Evolutionary conservation across 2,797 vertebrate species (phyloP).

Genomic region (Eurystomus glaucurus): DNA sequence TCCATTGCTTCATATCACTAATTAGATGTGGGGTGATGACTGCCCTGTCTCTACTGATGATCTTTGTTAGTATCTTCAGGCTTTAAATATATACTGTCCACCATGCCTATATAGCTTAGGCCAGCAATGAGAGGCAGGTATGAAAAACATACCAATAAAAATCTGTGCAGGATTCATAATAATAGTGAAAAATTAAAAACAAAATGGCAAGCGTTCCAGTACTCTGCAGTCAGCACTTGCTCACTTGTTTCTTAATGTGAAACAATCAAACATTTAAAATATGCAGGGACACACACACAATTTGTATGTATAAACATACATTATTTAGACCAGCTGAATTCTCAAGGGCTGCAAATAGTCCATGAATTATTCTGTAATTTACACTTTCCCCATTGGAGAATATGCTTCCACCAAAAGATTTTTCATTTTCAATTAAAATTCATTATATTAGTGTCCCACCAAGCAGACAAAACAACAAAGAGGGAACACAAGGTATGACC

Average conservation of each 20-base stretch:
- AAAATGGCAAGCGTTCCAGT: background rate
- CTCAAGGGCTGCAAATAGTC: constrained; percentile 59
- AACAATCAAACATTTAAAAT: constrained; percentile 66
- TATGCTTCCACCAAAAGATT: constrained; percentile 32
- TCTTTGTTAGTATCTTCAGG: background rate
- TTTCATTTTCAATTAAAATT: constrained; percentile 70
- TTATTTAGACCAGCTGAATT: constrained; percentile 73
- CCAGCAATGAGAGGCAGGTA: constrained; percentile 13
- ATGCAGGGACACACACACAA: constrained; percentile 47
- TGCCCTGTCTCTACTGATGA: background rate
- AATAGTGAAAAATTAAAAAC: background rate
- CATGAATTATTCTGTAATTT: constrained; percentile 75
- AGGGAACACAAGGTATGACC: background rate
- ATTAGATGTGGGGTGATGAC: background rate
- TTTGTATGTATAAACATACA: constrained; percentile 70
- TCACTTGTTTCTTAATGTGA: constrained; percentile 45
- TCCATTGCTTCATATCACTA: background rate
- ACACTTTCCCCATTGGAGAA: constrained; percentile 45
- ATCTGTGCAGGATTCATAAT: background rate
- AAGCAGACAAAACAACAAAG: constrained; percentile 15
- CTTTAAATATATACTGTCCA: constrained; percentile 19
- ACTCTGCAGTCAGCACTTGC: background rate
- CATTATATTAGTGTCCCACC: background rate
- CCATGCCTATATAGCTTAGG: background rate
- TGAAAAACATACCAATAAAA: background rate